Percentiles rank a stretch among this genome's conserved stretches.
These are phyloP conservation scores for Drosophila auraria DNA, from an alignment of 1,140 invertebrate species.

Conservation along the genomic window DNA sequence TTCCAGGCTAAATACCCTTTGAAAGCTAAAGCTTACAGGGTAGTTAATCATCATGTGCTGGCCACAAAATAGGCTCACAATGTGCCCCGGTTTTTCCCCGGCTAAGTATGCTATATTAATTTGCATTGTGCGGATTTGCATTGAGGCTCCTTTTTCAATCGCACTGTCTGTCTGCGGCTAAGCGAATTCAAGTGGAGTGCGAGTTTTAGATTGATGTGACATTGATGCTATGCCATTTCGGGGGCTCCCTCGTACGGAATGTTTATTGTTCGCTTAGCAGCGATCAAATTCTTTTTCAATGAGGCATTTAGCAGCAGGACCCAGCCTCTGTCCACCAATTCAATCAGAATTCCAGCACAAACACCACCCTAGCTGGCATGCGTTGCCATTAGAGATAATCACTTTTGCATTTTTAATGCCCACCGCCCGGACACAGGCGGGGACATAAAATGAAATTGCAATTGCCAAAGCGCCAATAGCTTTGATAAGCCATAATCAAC, in stretches of 20 bases:
- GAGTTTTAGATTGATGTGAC: slow-evolving; percentile 26
- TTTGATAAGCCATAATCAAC: slow-evolving; percentile 71
- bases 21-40: slow-evolving; percentile 3
- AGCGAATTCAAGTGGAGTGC: slow-evolving; percentile 6
- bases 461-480: slow-evolving; percentile 62
- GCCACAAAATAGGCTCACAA: slow-evolving; percentile 59
- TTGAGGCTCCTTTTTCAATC: slow-evolving; percentile 23
- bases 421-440: slow-evolving; percentile 14
- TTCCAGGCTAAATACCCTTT: neutral
- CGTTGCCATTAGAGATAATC: slow-evolving; percentile 78
- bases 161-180: slow-evolving; percentile 71
- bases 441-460: slow-evolving; percentile 71
- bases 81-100: slow-evolving; percentile 6
- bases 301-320: slow-evolving; percentile 8
- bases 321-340: slow-evolving; percentile 36
- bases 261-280: slow-evolving; percentile 34
- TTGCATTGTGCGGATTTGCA: slow-evolving; percentile 65
- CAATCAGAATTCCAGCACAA: slow-evolving; percentile 47
- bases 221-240: slow-evolving; percentile 41
- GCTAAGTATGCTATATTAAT: slow-evolving; percentile 83
- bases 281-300: slow-evolving; percentile 35
- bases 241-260: slow-evolving; percentile 25
- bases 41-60: slow-evolving; percentile 30
- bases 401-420: slow-evolving; percentile 73
- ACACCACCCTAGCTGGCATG: slow-evolving; percentile 31